Evolutionary conservation across 2,113 vertebrate species (phyloP).

Genomic region (Saguinus midas): DNA sequence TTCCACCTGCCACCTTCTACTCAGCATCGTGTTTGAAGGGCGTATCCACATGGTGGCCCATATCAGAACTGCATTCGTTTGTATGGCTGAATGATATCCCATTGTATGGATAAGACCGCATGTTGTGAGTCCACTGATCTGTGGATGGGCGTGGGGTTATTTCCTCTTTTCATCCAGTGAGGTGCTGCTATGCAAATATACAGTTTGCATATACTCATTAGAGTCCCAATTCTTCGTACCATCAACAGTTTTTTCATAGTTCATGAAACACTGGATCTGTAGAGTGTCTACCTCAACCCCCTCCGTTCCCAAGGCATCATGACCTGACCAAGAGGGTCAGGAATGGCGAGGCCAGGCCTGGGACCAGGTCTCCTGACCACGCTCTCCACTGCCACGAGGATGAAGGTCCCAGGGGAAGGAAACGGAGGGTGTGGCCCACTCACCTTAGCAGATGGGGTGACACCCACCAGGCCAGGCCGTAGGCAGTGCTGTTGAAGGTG

Average conservation of each 20-base stretch:
- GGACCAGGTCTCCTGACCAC: background rate
- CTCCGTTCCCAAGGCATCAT: background rate
- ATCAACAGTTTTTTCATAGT: fast-evolving
- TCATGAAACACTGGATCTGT: background rate
- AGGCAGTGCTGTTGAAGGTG: fast-evolving
- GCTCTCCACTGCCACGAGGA: fast-evolving
- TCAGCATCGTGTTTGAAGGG: background rate
- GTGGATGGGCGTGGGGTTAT: fast-evolving
- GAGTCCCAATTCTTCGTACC: background rate
- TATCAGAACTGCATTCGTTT: background rate
- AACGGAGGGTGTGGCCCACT: background rate
- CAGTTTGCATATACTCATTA: fast-evolving
- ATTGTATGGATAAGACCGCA: fast-evolving
- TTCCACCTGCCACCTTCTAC: too few species aligned
- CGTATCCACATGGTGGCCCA: fast-evolving
- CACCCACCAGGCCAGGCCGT: background rate
- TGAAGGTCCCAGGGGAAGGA: background rate
- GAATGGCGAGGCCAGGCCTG: background rate
- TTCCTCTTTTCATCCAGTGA: background rate
- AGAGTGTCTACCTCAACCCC: background rate
- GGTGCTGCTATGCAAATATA: background rate
- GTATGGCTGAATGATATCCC: background rate
- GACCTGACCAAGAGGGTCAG: background rate
- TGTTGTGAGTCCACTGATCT: fast-evolving
- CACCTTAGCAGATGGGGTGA: background rate